Evolutionary conservation across 2,888 invertebrate genomes (phyloP).

Genomic region (Petrolisthes cinctipes): DNA sequence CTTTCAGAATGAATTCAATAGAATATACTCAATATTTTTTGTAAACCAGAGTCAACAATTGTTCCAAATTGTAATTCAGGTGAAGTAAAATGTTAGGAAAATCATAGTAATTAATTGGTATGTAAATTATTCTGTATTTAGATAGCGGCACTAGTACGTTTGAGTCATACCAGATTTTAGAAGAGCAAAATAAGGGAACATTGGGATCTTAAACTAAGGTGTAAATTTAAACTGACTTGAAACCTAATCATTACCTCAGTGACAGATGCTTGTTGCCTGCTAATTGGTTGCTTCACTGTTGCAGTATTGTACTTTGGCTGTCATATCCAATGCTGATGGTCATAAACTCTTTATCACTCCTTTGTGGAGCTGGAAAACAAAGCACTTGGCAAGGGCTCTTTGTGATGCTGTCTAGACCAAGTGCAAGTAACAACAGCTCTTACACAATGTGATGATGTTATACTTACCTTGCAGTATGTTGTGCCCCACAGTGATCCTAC

Average conservation of each 20-base stretch:
- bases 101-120: no score
- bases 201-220: no score
- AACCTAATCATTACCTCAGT: background rate
- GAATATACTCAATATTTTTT: no score
- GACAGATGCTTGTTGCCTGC: background rate
- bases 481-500: slow-evolving; percentile 39
- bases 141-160: no score
- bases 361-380: background rate
- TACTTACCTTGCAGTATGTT: slow-evolving; percentile 42
- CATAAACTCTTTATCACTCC: background rate
- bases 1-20: no score
- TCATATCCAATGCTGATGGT: background rate
- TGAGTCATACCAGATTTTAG: no score
- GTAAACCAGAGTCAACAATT: no score
- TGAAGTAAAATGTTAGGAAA: no score
- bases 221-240: no score
- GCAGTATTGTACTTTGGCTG: background rate
- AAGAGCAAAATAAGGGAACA: no score
- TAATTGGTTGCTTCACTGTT: background rate
- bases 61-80: no score
- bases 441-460: slow-evolving; percentile 36
- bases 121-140: no score
- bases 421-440: background rate
- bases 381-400: slow-evolving; percentile 18
- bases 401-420: background rate